These are phyloP conservation scores for Zaprionus davidi DNA, from an alignment of 1,140 invertebrate genomes.

Conservation along the genomic window DNA sequence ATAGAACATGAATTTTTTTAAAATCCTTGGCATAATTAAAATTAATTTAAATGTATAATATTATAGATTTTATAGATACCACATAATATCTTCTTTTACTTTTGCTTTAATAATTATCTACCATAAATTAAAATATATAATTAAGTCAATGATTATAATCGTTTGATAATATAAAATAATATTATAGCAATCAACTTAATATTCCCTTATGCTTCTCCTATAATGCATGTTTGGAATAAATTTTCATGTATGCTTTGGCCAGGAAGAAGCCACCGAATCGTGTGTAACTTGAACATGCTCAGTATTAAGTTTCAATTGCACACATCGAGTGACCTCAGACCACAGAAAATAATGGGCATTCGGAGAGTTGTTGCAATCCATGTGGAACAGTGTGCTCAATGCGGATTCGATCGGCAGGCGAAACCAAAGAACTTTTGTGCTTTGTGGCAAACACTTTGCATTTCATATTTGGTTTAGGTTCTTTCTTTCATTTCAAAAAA, in stretches of 20 bases:
- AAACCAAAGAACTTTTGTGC: constrained; percentile 38
- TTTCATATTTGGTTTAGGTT: constrained; percentile 29
- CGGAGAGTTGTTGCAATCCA: background rate
- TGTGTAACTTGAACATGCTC: background rate
- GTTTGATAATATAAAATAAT: too few relatives aligned
- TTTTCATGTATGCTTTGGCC: background rate
- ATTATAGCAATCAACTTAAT: too few relatives aligned
- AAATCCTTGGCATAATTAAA: too few relatives aligned
- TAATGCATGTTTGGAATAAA: background rate
- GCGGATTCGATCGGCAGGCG: constrained; percentile 16
- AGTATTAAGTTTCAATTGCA: background rate
- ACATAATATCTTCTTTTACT: too few relatives aligned
- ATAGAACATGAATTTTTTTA: too few relatives aligned
- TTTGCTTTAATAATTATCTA: too few relatives aligned
- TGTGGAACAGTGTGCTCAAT: background rate
- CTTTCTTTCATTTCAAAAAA: constrained; percentile 3
- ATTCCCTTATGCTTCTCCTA: too few relatives aligned
- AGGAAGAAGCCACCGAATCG: background rate
- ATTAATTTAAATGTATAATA: too few relatives aligned
- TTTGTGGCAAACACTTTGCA: constrained; percentile 34
- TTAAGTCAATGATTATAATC: too few relatives aligned
- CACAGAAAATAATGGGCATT: constrained; percentile 9
- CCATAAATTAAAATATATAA: too few relatives aligned
- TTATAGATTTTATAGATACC: too few relatives aligned
- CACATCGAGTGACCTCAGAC: constrained; percentile 3